Base-by-base conservation (phyloP, 2,888 invertebrate genomes). In the Melanostoma scalare region DNA sequence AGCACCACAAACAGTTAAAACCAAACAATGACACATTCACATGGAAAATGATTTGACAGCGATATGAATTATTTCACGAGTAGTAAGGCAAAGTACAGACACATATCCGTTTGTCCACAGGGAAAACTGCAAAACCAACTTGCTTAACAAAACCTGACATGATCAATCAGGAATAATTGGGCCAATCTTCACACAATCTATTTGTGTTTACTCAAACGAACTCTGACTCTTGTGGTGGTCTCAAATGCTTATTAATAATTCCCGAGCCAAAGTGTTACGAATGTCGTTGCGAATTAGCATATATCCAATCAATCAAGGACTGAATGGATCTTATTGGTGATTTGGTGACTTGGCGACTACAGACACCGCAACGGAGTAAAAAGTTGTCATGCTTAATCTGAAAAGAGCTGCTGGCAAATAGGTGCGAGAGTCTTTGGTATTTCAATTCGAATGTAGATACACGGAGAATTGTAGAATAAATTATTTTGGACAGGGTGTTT, bases 181-280 rank as follows among this genome's bases (percentile, higher is more conserved):
- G 38, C 67, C 71, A 81, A 81, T 81, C 81, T 81, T 81, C 81
- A 81, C 81, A 81, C 81, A 77, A 81, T 81, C 81, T 81, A 5
- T 38, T 33, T 60, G 56, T 80, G 74, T 74, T 61, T 56, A 67
- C 55, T 36, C 56, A 56, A 53, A 33, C 71, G 69, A 80, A 75
- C 75, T 63, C 20, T 63, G 50, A 63, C 63, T 63, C 38, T 20
- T 30, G 10, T 0, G 63, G 63, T 63, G 63, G 63, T 63, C 50
- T 6, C 63, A 38, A n/a, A 31, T n/a, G 20, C 20, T 36, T 40
- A 30, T n/a, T 81, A 76, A 69, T 69, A 65, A 75, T 69, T 56
- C 58, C 38, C 10, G 31, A 10, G 30, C 65, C 75, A 58, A 60
- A 81, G 79, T 79, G 74, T 79, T 79, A 63, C 79, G 74, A 79